These are phyloP conservation scores for Pantherophis alleghaniensis DNA, from an alignment of 2,797 vertebrate genomes.

Conservation along the genomic window DNA sequence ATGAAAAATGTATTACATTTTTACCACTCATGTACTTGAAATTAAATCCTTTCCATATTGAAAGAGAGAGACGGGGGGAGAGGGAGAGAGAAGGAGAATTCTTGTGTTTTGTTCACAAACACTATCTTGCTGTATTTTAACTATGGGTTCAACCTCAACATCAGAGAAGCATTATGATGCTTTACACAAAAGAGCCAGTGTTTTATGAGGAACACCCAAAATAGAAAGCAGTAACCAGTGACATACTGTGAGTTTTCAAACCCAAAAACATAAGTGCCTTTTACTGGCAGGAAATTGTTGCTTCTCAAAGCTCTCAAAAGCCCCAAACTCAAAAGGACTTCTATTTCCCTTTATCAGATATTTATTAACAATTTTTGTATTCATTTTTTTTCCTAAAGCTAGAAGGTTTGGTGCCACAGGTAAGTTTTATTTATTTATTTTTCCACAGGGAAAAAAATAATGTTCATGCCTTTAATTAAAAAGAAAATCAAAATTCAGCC, in stretches of 20 bases:
- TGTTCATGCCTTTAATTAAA: not conserved
- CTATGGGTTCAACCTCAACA: conserved; percentile 80
- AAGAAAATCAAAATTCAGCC: not conserved
- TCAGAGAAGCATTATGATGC: conserved; percentile 76
- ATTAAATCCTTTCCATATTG: conserved; percentile 67
- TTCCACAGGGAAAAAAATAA: not conserved
- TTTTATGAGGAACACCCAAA: conserved; percentile 78
- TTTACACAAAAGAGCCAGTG: conserved; percentile 89
- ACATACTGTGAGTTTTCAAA: conserved; percentile 68
- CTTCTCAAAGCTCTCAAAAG: conserved; percentile 37
- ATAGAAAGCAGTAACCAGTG: conserved; percentile 70
- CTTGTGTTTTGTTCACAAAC: conserved; percentile 73
- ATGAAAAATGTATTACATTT: conserved; percentile 72
- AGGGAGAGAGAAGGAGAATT: not conserved
- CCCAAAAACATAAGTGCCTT: conserved; percentile 62
- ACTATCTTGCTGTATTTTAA: conserved; percentile 79
- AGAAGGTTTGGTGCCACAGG: conserved; percentile 49
- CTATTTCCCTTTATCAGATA: conserved; percentile 7
- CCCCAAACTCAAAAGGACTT: conserved; percentile 49
- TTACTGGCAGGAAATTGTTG: conserved; percentile 44
- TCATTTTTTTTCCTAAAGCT: conserved; percentile 4
- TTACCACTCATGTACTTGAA: conserved; percentile 64
- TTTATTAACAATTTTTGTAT: conserved; percentile 13
- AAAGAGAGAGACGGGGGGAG: not conserved
- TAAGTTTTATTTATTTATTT: conserved; percentile 52